Evolutionary conservation across 2,888 invertebrate genomes (phyloP), one percentile per base, ranked within the genome.

Genomic region (Ecliptopera silaceata): DNA sequence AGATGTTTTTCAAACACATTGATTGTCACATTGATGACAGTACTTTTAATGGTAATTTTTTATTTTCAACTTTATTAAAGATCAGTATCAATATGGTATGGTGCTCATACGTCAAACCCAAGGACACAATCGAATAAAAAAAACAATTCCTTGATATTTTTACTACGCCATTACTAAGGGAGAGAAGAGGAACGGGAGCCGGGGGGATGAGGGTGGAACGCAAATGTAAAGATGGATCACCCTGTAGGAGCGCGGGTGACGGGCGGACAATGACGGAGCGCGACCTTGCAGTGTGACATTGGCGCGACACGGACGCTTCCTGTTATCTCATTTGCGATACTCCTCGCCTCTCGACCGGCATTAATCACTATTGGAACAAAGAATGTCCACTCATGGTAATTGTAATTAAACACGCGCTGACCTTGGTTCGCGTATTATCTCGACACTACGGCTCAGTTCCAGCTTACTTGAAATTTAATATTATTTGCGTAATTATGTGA

Each of bases 381-480:
- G 90, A 90, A 86, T 89, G 89, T 88, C 88, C 90, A 90, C 89
- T 89, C 87, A 84, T 86, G 85, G 88, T 86, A 88, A 88, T 89
- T 84, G 84, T 86, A 89, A 90, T 91, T 88, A 90, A n/a, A 84
- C 87, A 86, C 88, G 86, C 83, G 81, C 80, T 77, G 78, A 69
- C 80, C 79, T 77, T 76, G 77, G 63, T 61, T 68, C 55, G 63
- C 68, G 70, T 71, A 75, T 77, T 77, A 78, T 80, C 80, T 78
- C 82, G 79, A 38, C 49, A 34, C 32, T 12, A 13, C 12, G 17
- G 29, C 59, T 50, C 46, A 42, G 59, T 50, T 38, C 39, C 13
- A 22, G 44, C 45, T 26, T 13, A 32, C 17, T 42, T 32, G 41
- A 32, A 49, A 38, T 15, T 34, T 6, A 34, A 34, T 34, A 15